Evolutionary conservation across 2,888 invertebrate species (phyloP), one percentile per base, ranked within the genome.

Genomic region (Limnephilus rhombicus): DNA sequence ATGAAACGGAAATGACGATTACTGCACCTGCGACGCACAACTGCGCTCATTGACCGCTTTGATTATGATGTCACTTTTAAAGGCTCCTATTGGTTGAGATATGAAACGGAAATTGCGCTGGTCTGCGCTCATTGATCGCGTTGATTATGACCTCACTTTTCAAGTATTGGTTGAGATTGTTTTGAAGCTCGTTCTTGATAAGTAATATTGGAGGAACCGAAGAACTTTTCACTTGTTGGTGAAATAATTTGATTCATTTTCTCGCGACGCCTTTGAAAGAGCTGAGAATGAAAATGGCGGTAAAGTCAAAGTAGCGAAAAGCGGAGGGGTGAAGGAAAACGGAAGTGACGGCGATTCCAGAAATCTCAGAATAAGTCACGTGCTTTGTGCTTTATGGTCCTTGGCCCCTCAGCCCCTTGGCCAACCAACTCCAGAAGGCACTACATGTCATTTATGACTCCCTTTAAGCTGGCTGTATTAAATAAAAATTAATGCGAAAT

Each of bases 321-420:
- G 89, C 29, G 15, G 24, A 4, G 68, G 68, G 68, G 49, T n/a
- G 29, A 89, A 45, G 53, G 80, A n/a, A 80, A 49, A 41, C 41
- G 89, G 89, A 89, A 89, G 89, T 31, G 18, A 89, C 68, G 89
- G 29, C 68, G 29, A 89, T 80, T 80, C 24, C 68, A 45, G 85
- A 85, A 85, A 85, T 85, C 85, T 41, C 85, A n/a, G 85, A 45
- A 85, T 85, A 85, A 85, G 68, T 68, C 68, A 68, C 68, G 68
- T 68, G 24, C 68, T 68, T 68, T 68, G 68, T n/a, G 68, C 68
- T 68, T 68, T 68, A 68, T 68, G 68, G 68, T 68, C 68, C 68
- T 68, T 9, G 68, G 24, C 68, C 68, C 68, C 24, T 24, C 68
- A 68, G 68, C 37, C 37, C 37, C 37, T 37, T 37, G 37, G 37